A percentile compares a stretch with the other conserved stretches of the same genome.
Evolutionary conservation across 2,888 invertebrate genomes (phyloP).

Genomic region (Drosophila siamana): DNA sequence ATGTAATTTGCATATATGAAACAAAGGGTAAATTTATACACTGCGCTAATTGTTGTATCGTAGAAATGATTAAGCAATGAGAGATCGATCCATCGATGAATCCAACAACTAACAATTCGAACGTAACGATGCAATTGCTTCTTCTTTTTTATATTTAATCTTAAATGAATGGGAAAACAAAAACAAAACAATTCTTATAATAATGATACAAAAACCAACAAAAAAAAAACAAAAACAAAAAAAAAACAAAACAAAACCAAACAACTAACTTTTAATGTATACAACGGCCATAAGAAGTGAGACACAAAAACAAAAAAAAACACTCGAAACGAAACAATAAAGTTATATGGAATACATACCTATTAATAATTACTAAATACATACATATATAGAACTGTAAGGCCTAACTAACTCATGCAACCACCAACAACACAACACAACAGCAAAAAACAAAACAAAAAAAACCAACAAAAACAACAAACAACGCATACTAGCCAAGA

Average conservation of each 20-base stretch:
- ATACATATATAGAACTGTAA: slow-evolving; percentile 52
- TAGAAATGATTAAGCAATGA: slow-evolving; percentile 11
- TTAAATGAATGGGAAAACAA: slow-evolving; percentile 21
- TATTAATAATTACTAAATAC: slow-evolving; percentile 23
- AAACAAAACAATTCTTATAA: slow-evolving; percentile 16
- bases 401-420: slow-evolving; percentile 58
- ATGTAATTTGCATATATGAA: slow-evolving; percentile 17
- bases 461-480: slow-evolving; percentile 53
- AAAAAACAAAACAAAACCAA: slow-evolving; percentile 38
- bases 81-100: slow-evolving; percentile 15
- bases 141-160: slow-evolving; percentile 30
- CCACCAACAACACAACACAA: slow-evolving; percentile 30
- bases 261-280: slow-evolving; percentile 55
- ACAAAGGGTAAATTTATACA: slow-evolving; percentile 29
- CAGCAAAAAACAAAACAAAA: slow-evolving; percentile 40
- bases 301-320: slow-evolving; percentile 22
- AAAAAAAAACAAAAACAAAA: slow-evolving; percentile 23
- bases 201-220: slow-evolving; percentile 26
- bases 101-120: slow-evolving; percentile 29
- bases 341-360: slow-evolving; percentile 34
- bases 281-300: slow-evolving; percentile 68
- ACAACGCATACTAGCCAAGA: slow-evolving; percentile 78
- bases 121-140: slow-evolving; percentile 42
- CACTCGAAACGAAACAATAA: slow-evolving; percentile 72
- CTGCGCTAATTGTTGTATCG: slow-evolving; percentile 35